A percentile compares a stretch with the other conserved stretches of the same genome.
Evolutionary conservation across 2,888 invertebrate genomes (phyloP).

Genomic region (Choreutis nemorana): DNA sequence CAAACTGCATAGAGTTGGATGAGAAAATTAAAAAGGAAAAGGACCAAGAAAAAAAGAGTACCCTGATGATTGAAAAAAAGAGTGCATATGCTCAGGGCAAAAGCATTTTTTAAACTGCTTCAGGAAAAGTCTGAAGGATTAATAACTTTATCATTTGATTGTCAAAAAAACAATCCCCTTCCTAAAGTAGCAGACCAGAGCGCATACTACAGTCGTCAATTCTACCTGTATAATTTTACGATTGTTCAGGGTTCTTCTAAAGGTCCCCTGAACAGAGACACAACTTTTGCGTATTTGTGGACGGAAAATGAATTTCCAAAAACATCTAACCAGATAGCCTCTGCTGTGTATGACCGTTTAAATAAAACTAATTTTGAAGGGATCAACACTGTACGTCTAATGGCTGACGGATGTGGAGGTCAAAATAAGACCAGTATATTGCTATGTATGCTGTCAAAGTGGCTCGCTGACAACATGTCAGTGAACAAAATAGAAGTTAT

Average conservation of each 20-base stretch:
- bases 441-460: slow-evolving; percentile 15
- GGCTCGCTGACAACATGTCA: slow-evolving; percentile 13
- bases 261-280: slow-evolving; percentile 12
- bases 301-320: slow-evolving; percentile 13
- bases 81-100: slow-evolving; percentile 9
- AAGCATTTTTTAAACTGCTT: slow-evolving; percentile 7
- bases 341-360: slow-evolving; percentile 7
- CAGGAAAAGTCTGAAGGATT: slow-evolving; percentile 4
- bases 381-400: slow-evolving; percentile 14
- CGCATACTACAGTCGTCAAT: slow-evolving; percentile 22
- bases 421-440: slow-evolving; percentile 21
- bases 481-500: slow-evolving; percentile 14
- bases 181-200: slow-evolving; percentile 21
- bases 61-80: slow-evolving; percentile 10
- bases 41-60: slow-evolving; percentile 8
- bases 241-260: slow-evolving; percentile 21
- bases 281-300: slow-evolving; percentile 17
- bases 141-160: slow-evolving; percentile 7
- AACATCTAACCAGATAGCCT: slow-evolving; percentile 13
- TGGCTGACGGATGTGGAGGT: slow-evolving; percentile 21
- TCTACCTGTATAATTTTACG: slow-evolving; percentile 25
- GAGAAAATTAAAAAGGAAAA: slow-evolving; percentile 13
- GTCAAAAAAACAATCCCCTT: slow-evolving; percentile 6
- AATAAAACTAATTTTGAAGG: slow-evolving; percentile 3
- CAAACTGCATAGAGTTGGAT: slow-evolving; percentile 12